phyloP scores from a whole-genome alignment of 1,140 invertebrate species.

The Harlomillsia oculata region DNA sequence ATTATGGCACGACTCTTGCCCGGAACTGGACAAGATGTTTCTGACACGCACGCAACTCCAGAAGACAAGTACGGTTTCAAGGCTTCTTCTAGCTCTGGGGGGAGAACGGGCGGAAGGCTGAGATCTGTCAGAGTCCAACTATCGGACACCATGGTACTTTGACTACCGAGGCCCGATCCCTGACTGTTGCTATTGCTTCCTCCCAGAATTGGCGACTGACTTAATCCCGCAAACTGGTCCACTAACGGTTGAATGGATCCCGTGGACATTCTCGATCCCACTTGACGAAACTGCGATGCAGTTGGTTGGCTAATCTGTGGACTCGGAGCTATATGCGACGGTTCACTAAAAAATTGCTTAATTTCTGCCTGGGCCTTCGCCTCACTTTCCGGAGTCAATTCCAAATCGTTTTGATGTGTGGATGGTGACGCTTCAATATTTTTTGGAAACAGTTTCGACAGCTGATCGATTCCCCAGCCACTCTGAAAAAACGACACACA shows the following conservation, averaged over 20 bases:
- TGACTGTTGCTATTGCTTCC: background rate
- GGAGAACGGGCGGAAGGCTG: background rate
- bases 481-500: too few species aligned
- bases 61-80: background rate
- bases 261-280: background rate
- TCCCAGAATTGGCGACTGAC: too few species aligned
- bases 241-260: background rate
- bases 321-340: background rate
- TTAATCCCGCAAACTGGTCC: too few species aligned
- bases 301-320: too few species aligned
- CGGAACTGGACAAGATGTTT: too few species aligned
- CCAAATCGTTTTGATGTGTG: slow-evolving; percentile 1
- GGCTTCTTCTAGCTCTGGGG: background rate
- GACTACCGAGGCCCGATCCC: background rate
- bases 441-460: background rate
- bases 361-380: slow-evolving; percentile 5
- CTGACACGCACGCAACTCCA: too few species aligned
- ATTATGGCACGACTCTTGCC: too few species aligned
- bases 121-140: slow-evolving; percentile 5
- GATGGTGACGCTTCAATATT: slow-evolving; percentile 1
- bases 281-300: background rate
- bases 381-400: slow-evolving; percentile 1
- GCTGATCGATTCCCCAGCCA: slow-evolving; percentile 1
- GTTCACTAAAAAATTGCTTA: slow-evolving; percentile 1
- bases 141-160: background rate